These are phyloP conservation scores for Nothobranchius kuhntae DNA, from an alignment of 2,113 vertebrate species.

Conservation along the genomic window DNA sequence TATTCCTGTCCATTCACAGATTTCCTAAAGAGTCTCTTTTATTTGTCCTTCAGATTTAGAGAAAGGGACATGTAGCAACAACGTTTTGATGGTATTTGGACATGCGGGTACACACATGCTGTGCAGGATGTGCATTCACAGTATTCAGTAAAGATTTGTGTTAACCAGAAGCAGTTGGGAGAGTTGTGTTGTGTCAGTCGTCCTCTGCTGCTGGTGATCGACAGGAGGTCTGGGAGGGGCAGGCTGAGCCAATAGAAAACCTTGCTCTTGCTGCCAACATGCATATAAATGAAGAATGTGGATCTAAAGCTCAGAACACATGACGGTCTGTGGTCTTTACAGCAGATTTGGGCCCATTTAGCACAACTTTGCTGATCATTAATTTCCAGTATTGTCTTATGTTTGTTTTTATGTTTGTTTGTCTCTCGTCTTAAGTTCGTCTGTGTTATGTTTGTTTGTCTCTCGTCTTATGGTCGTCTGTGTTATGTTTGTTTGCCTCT, in stretches of 20 bases:
- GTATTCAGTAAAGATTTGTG: neutral
- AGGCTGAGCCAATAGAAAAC: constrained; percentile 6
- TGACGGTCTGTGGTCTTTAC: constrained; percentile 8
- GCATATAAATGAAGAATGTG: neutral
- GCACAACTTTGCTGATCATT: too few species aligned
- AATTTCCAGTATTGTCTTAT: constrained; percentile 10
- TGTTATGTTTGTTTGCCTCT: too few species aligned
- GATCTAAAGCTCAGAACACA: neutral
- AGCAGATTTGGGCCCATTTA: constrained; percentile 12
- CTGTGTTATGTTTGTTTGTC: too few species aligned
- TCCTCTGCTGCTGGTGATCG: constrained; percentile 33
- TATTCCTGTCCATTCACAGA: neutral
- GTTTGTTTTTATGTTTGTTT: constrained; percentile 35
- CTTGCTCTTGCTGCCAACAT: constrained; percentile 9
- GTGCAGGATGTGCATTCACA: neutral
- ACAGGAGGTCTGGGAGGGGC: constrained; percentile 6
- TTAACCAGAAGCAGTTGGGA: constrained; percentile 6
- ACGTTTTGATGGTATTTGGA: neutral
- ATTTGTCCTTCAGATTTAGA: neutral
- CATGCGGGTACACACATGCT: neutral
- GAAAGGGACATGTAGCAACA: neutral
- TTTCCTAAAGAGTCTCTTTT: neutral
- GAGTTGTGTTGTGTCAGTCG: neutral
- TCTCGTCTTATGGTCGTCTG: neutral
- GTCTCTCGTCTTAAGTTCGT: neutral